A percentile compares a stretch with the other conserved stretches of the same genome.
phyloP scores from a whole-genome alignment of 2,888 invertebrate genomes.

The Eledone cirrhosa region DNA sequence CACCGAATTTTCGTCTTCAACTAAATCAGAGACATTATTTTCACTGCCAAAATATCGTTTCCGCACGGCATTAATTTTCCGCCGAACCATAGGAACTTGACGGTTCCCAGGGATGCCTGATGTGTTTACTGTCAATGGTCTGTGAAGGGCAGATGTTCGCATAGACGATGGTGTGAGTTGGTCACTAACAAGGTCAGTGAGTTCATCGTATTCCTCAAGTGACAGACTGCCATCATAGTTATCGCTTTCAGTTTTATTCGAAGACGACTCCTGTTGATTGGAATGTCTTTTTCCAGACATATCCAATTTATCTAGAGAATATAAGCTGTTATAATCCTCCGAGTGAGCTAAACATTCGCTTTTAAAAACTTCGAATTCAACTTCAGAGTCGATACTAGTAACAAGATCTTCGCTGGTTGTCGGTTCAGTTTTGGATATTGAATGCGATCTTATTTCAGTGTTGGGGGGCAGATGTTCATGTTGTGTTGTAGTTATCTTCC shows the following conservation, averaged over 20 bases:
- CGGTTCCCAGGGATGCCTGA: conserved; percentile 32
- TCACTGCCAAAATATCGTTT: conserved; percentile 50
- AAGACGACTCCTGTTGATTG: not conserved
- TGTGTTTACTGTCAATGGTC: conserved; percentile 39
- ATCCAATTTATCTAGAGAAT: not conserved
- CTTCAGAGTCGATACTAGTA: not conserved
- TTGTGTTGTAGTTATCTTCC: no score
- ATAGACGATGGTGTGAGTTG: not conserved
- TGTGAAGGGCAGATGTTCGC: conserved; percentile 42
- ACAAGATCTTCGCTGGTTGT: no score
- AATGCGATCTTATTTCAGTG: no score
- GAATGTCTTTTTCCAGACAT: not conserved
- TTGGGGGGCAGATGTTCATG: no score
- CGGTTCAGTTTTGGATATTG: no score
- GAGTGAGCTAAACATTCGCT: conserved; percentile 10
- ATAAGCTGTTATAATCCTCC: conserved; percentile 24
- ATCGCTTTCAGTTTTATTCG: not conserved
- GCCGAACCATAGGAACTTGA: conserved; percentile 35
- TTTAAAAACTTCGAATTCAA: conserved; percentile 16
- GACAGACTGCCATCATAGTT: conserved; percentile 17
- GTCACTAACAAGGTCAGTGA: not conserved
- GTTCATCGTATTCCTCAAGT: conserved; percentile 11
- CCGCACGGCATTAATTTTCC: conserved; percentile 51
- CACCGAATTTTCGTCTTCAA: conserved; percentile 42
- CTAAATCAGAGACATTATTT: conserved; percentile 44